Evolutionary conservation across 2,113 vertebrate species (phyloP), one percentile per base, ranked within the genome.

Genomic region (Columba janthina): DNA sequence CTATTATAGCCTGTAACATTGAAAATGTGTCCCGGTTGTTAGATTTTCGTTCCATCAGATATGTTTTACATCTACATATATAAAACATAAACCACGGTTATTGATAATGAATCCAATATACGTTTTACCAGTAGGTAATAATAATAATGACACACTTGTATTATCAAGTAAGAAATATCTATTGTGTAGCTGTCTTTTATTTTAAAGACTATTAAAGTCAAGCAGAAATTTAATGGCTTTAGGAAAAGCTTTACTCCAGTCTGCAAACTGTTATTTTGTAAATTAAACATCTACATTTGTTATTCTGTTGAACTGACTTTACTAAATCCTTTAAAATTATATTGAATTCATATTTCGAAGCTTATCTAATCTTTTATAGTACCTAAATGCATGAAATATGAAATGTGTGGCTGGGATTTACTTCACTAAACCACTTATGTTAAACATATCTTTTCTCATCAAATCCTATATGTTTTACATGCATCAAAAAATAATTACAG

Each of bases 401-500:
- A 93, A 95, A 95, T 84, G 34, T 57, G 50, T 95, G 58, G 31
- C 50, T 88, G 69, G 93, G 88, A 96, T 97, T 79, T 92, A 85
- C 50, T 95, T 96, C 71, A 78, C 88, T 94, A 88, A 96, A 66
- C 71, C 85, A 83, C 32, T 89, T 96, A 72, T 26, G 21, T 87
- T 93, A 97, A 98, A 93, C 67, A 73, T 93, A 81, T 85, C 64
- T 85, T 96, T 93, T 83, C 40, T 93, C 86, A 95, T 90, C 83
- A 97, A 97, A 93, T 94, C n/a, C 31, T 94, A 42, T 93, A 96
- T 79, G 69, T 91, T 89, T 97, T 96, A 97, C 69, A 94, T 93
- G 69, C 89, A 67, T 89, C 7, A 95, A 94, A 97, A 97, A 96
- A 96, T 96, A 96, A 96, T 97, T 90, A 96, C 95, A 95, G 92